Percentiles rank a stretch among this genome's conserved stretches.
These are phyloP conservation scores for Pandion haliaetus DNA, from an alignment of 2,113 vertebrate species.

Conservation along the genomic window DNA sequence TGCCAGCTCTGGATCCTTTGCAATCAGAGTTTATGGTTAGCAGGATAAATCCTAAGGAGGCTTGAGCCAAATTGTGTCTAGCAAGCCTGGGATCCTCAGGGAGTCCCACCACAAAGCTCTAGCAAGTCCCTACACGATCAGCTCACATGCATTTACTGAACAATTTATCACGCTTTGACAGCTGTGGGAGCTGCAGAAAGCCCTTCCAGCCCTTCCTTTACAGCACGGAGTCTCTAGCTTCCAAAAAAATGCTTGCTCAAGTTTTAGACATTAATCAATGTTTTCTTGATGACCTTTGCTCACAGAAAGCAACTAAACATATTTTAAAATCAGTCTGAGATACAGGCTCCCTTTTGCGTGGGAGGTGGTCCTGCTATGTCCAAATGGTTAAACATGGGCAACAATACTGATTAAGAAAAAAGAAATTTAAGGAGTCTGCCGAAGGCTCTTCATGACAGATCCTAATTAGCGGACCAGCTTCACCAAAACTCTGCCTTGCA, in stretches of 20 bases:
- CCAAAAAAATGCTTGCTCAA: neutral
- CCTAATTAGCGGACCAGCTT: neutral
- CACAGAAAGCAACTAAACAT: neutral
- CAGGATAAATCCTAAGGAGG: neutral
- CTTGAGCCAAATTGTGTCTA: neutral
- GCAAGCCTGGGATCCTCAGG: neutral
- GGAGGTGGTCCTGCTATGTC: neutral
- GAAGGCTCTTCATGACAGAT: neutral
- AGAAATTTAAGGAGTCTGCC: neutral
- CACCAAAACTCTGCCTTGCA: neutral
- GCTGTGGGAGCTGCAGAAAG: neutral
- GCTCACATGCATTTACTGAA: neutral
- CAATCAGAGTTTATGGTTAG: neutral
- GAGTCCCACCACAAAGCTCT: neutral
- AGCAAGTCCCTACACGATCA: neutral
- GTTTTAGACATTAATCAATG: neutral
- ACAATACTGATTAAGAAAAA: neutral
- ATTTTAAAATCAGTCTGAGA: neutral
- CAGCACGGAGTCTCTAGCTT: neutral
- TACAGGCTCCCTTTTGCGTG: neutral
- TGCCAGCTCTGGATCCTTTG: neutral
- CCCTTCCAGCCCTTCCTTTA: neutral
- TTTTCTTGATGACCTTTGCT: neutral
- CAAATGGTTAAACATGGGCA: neutral
- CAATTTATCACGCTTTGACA: neutral